Conservation (phyloP, 2,797 vertebrate genomes). For the Cyprinodon diabolis region DNA sequence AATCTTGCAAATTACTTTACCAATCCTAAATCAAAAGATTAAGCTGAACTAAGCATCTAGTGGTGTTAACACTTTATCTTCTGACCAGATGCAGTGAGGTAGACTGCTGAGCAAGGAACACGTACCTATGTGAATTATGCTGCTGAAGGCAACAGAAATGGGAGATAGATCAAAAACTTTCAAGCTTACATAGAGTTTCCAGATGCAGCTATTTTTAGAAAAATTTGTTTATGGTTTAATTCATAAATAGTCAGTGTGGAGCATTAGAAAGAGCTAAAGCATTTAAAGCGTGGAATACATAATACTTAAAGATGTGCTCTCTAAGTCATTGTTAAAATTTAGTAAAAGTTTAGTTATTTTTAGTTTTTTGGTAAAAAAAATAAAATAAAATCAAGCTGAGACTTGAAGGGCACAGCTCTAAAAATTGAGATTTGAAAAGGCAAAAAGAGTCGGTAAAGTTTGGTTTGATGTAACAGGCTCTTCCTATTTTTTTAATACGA, state of each 20-base stretch:
- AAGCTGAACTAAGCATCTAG: slow-evolving; percentile 28
- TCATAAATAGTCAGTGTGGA: not conserved
- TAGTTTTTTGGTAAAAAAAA: not conserved
- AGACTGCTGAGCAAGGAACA: slow-evolving; percentile 14
- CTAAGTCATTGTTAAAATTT: not conserved
- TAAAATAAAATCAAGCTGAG: not conserved
- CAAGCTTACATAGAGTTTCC: slow-evolving; percentile 17
- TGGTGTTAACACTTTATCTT: slow-evolving; percentile 38
- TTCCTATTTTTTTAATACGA: too few species aligned
- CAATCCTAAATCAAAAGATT: slow-evolving; percentile 7
- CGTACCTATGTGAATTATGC: slow-evolving; percentile 6
- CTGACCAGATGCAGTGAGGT: slow-evolving; percentile 35
- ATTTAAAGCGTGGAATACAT: not conserved
- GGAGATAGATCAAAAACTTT: not conserved
- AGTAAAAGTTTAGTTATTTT: not conserved
- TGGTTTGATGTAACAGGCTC: too few species aligned
- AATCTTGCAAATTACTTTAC: slow-evolving; percentile 32
- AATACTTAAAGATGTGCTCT: not conserved
- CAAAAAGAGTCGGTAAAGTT: too few species aligned
- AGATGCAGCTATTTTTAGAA: not conserved
- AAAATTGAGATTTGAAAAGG: too few species aligned
- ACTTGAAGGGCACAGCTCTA: too few species aligned
- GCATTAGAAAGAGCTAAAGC: not conserved
- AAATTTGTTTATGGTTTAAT: not conserved
- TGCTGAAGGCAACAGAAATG: slow-evolving; percentile 1